Base-by-base conservation (phyloP, 2,888 invertebrate genomes). In the Sicus ferrugineus region DNA sequence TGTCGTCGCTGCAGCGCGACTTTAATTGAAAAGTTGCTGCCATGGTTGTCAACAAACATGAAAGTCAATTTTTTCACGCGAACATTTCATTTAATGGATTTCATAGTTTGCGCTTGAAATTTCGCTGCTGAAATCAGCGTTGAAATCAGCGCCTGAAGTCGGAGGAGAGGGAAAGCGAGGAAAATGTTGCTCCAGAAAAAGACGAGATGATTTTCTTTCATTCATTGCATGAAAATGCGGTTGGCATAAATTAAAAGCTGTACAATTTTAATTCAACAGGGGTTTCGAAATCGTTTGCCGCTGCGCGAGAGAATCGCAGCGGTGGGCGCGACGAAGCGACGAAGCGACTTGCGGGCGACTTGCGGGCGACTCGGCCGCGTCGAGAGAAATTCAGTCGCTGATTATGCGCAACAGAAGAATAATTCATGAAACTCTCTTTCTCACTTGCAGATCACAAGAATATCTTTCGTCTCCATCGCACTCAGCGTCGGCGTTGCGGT, bases 371-470 rank as follows among this genome's bases (percentile, higher is more conserved):
- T n/a, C n/a, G n/a, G n/a, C n/a, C n/a, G n/a, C n/a, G n/a, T n/a
- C n/a, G n/a, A n/a, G n/a, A n/a, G n/a, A n/a, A n/a, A n/a, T n/a
- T n/a, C n/a, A n/a, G n/a, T n/a, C n/a, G n/a, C n/a, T n/a, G n/a
- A n/a, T n/a, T n/a, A n/a, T n/a, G n/a, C n/a, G n/a, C 30, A 46
- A 21, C 19, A 48, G 1, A 58, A 42, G n/a, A 66, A n/a, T 6
- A 9, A 23, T 31, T 58, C 5, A 54, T 54, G 26, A 7, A 63
- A 19, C 3, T 23, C 19, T 46, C n/a, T 28, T 42, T 21, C 61
- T 61, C 23, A 4, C 1, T 65, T 59, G 59, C 67, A 67, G 67
- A 67, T 67, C 16, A 67, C 59, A 2, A 58, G 67, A 67, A 67
- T 59, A 67, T 23, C 30, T 46, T 59, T 58, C 7, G 5, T 16